Percentiles rank a stretch among this genome's conserved stretches.
phyloP scores from a whole-genome alignment of 2,797 vertebrate species.

The Florisuga fusca region DNA sequence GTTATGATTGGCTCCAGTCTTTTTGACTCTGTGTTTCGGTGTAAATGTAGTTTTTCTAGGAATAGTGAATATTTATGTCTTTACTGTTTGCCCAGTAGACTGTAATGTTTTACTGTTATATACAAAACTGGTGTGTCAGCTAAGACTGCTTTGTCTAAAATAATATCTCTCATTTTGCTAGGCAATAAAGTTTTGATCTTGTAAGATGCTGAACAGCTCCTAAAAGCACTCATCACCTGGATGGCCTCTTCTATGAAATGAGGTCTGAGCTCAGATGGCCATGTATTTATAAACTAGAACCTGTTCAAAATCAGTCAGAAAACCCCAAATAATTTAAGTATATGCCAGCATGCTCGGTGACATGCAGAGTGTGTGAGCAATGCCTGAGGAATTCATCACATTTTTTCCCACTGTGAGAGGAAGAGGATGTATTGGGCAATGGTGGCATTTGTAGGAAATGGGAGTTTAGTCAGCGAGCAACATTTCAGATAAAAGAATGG shows the following conservation, averaged over 20 bases:
- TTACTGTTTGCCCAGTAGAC: background rate
- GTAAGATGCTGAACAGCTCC: background rate
- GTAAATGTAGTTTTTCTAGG: background rate
- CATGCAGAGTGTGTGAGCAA: background rate
- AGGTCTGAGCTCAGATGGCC: no score
- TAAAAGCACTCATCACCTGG: background rate
- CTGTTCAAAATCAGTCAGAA: background rate
- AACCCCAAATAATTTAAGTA: background rate
- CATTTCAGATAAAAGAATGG: background rate
- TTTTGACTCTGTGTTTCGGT: background rate
- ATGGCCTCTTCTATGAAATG: no score
- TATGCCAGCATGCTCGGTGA: background rate
- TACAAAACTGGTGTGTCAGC: fast-evolving
- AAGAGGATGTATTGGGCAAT: background rate
- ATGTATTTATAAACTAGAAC: fast-evolving
- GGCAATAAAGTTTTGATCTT: background rate
- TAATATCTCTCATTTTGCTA: background rate
- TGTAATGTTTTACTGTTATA: background rate
- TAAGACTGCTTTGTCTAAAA: background rate
- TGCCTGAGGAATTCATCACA: background rate
- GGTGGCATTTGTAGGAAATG: background rate
- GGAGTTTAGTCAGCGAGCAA: background rate
- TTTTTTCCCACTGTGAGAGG: background rate
- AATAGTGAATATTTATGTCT: background rate
- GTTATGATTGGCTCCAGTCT: background rate